Base-by-base conservation (phyloP, 2,797 vertebrate genomes). In the Betta splendens region DNA sequence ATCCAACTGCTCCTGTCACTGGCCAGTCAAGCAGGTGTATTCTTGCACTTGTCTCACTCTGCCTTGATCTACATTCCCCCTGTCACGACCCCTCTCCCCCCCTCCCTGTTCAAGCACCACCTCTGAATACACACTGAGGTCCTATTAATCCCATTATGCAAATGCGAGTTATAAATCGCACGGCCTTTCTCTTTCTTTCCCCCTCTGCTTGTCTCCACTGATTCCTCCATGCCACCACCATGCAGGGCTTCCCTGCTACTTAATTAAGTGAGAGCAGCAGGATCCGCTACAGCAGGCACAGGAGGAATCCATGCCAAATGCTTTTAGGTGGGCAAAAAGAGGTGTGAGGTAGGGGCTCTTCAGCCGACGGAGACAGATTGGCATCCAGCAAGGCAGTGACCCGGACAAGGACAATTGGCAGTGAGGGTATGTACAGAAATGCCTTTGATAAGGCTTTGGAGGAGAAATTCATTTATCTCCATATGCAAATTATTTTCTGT, bases 141-240 rank as follows among this genome's bases (percentile, higher is more conserved):
- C 77, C 87, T 83, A 89, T 91, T 90, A 90, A 90, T 88, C 77
- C 83, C 83, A 88, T 90, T 92, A 90, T 92, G 89, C 80, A 90
- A 91, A 92, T 90, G 26, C 3, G 4, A 43, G 76, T 87, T 80
- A 85, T 87, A 86, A 84, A 87, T 90, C 70, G 32, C 55, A 17
- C 32, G 38, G 64, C 47, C 64, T 63, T 61, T 69, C 69, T 60
- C 40, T 28, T 44, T 20, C 42, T 23, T 33, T 13, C 15, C 7
- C 16, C 7, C 32, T 29, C 31, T 21, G 45, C 21, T 48, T 29
- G 56, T 63, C 77, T 78, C 53, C 57, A 22, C 56, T 79, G 66
- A 77, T 79, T 77, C 69, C 65, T 81, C 65, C 35, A 39, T 56
- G 71, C 72, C 78, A 61, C 77, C 68, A 48, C 52, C n/a, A 17